Conservation (phyloP, 2,113 vertebrate genomes). For the Suricata suricatta region DNA sequence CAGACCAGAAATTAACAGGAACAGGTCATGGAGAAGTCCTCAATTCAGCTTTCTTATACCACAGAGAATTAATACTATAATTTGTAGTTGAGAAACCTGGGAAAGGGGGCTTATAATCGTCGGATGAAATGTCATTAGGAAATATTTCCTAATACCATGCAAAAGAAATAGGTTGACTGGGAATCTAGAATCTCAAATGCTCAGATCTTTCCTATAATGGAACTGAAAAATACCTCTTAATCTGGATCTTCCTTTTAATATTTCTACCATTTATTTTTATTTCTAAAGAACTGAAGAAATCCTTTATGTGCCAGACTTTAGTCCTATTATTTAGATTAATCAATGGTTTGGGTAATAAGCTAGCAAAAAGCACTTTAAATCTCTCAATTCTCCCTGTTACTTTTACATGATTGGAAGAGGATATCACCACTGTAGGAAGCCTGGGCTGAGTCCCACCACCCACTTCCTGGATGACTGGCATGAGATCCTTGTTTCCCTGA, state of each 20-base stretch:
- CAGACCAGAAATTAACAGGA: background rate
- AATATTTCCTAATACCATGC: background rate
- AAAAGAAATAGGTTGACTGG: background rate
- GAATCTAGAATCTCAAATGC: background rate
- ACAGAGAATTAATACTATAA: background rate
- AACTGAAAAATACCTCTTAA: background rate
- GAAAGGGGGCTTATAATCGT: background rate
- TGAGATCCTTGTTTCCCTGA: background rate
- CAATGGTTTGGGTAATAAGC: background rate
- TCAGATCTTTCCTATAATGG: background rate
- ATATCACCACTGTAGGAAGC: background rate
- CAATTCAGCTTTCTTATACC: background rate
- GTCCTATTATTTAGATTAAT: background rate
- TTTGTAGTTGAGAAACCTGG: background rate
- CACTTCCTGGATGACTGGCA: background rate
- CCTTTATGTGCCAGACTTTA: background rate
- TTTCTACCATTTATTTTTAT: constrained; percentile 15
- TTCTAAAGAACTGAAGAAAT: constrained; percentile 18
- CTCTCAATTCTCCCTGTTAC: background rate
- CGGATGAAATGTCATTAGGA: background rate
- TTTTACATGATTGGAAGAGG: background rate
- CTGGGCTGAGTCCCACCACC: background rate
- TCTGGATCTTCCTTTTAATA: background rate
- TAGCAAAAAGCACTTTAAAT: background rate
- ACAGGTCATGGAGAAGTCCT: background rate